Base-by-base conservation (phyloP, 2,888 invertebrate genomes). In the Zhengitettix transpicula region DNA sequence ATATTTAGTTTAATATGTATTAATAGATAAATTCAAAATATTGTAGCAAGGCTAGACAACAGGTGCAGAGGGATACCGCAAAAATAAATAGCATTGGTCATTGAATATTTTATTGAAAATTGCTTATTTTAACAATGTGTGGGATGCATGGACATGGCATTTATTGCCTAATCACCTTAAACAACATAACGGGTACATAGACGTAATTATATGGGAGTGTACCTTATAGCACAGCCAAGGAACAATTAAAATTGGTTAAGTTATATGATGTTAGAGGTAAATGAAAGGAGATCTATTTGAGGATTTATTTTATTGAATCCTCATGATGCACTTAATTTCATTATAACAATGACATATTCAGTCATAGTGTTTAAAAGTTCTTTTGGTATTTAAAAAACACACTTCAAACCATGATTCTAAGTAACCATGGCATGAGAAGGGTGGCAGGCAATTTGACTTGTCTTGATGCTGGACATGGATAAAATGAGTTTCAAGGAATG, bases 331-430 rank as follows among this genome's bases (percentile, higher is more conserved):
- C n/a, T 47, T 47, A 47, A 47, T 14, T n/a, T 47, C 14, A 47
- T 47, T 12, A 12, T 47, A 14, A 47, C 12, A 47, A 47, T 12
- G n/a, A 47, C 12, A 14, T 14, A 47, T n/a, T 47, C 47, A 47
- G n/a, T n/a, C 12, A n/a, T 47, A 47, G n/a, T 47, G 59, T 64
- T 64, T 61, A 63, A 64, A 64, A 63, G 61, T 64, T 64, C 63
- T 64, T 63, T 64, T 64, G 64, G 64, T 63, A 64, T 64, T 63
- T 61, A 64, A 64, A 64, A 64, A 63, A 63, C 62, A 62, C 64
- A 63, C 64, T 62, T 64, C 64, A 53, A 55, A 54, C 60, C 64
- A 62, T 60, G 64, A 52, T 58, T 40, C 44, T 17, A 56, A 55
- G 52, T 12, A 62, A 60, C 54, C 62, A 61, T 62, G 61, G 55